Conservation (phyloP, 2,113 vertebrate genomes). For the Nibea albiflora region DNA sequence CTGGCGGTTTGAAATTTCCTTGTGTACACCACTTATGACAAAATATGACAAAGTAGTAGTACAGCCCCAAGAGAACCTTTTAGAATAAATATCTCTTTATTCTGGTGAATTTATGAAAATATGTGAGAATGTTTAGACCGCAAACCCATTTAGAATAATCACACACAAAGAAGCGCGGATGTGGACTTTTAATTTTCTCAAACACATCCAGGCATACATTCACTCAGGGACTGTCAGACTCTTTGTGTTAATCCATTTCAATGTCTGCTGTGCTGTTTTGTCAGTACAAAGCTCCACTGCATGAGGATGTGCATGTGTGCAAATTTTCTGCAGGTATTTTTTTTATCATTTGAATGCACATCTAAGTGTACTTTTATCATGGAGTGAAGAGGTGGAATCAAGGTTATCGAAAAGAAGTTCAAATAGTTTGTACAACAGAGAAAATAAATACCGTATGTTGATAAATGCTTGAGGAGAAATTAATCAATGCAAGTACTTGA, state of each 20-base stretch:
- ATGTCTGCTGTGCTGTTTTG: neutral
- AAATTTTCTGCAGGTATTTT: neutral
- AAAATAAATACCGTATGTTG: neutral
- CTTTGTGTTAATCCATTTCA: neutral
- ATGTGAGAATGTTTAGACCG: neutral
- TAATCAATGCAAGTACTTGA: neutral
- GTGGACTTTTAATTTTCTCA: conserved; percentile 2
- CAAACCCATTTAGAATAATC: conserved; percentile 1
- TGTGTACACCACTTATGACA: neutral
- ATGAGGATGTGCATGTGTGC: neutral
- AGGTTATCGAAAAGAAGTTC: neutral
- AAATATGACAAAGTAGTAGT: neutral
- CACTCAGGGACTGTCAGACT: neutral
- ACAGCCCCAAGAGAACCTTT: neutral
- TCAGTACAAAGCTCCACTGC: neutral
- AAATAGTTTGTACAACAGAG: neutral
- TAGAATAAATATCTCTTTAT: neutral
- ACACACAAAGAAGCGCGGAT: neutral
- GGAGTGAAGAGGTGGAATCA: neutral
- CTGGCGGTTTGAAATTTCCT: neutral
- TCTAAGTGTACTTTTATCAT: neutral
- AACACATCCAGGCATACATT: neutral
- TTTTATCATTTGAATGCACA: neutral
- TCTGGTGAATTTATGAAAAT: neutral
- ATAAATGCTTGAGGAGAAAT: neutral